Conservation (phyloP, 1,140 invertebrate species). For the Melitaea cinxia region DNA sequence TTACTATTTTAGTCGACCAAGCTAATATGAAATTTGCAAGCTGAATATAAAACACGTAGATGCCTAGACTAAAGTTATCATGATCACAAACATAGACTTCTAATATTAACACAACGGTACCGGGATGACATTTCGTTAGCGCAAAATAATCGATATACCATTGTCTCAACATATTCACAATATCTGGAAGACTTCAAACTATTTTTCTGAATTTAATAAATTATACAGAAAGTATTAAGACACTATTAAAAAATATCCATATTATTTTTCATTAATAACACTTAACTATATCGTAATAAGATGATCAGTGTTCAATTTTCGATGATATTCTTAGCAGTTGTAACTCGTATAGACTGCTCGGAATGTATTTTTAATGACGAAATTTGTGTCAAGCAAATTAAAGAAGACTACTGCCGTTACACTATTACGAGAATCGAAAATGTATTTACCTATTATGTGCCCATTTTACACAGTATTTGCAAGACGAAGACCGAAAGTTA, state of each 20-base stretch:
- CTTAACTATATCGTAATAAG: conserved; percentile 47
- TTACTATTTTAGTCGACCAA: conserved; percentile 67
- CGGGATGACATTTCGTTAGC: conserved; percentile 80
- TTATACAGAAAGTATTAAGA: conserved; percentile 1
- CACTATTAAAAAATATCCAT: neutral
- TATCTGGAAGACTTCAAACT: conserved; percentile 35
- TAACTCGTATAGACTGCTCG: conserved; percentile 54
- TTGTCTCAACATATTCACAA: conserved; percentile 79
- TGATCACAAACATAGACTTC: conserved; percentile 78
- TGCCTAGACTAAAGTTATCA: conserved; percentile 77
- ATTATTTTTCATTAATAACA: conserved; percentile 30
- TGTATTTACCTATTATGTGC: conserved; percentile 80
- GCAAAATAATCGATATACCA: conserved; percentile 82
- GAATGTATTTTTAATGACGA: conserved; percentile 63
- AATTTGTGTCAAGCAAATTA: conserved; percentile 37
- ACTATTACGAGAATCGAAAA: conserved; percentile 47
- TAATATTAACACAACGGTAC: conserved; percentile 80
- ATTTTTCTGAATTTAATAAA: conserved; percentile 20
- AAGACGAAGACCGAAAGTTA: conserved; percentile 75
- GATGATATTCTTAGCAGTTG: conserved; percentile 78
- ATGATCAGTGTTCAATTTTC: conserved; percentile 68
- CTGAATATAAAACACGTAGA: conserved; percentile 78
- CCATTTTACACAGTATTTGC: conserved; percentile 77
- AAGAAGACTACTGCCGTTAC: conserved; percentile 28
- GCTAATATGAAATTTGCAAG: conserved; percentile 61